A percentile compares a stretch with the other conserved stretches of the same genome.
phyloP scores from a whole-genome alignment of 1,140 invertebrate genomes.

The Uloborus diversus region DNA sequence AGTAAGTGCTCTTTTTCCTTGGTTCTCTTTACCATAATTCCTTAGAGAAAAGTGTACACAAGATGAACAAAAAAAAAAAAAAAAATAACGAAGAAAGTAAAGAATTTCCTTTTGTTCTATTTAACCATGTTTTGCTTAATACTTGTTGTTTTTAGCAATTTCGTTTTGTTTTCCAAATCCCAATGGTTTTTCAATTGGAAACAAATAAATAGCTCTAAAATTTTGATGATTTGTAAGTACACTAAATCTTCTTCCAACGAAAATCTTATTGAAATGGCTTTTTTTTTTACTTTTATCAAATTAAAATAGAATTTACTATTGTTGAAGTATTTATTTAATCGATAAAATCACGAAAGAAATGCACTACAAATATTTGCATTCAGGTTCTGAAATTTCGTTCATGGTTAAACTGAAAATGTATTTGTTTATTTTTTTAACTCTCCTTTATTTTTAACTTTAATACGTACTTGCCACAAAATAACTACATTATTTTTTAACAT shows the following conservation, averaged over 20 bases:
- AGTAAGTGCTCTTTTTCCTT: constrained; percentile 32
- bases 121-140: not conserved
- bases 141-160: constrained; percentile 15
- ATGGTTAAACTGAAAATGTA: too few relatives aligned
- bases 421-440: too few relatives aligned
- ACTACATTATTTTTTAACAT: too few relatives aligned
- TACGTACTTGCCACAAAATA: too few relatives aligned
- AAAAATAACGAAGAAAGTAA: not conserved
- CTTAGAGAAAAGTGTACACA: constrained; percentile 5
- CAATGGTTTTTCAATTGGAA: not conserved
- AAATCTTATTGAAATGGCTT: not conserved
- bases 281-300: not conserved
- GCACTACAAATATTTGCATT: not conserved
- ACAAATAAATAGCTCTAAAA: constrained; percentile 10
- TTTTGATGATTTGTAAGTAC: not conserved
- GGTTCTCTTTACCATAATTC: constrained; percentile 27
- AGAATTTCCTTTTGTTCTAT: not conserved
- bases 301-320: too few relatives aligned
- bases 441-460: too few relatives aligned
- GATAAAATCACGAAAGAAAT: not conserved
- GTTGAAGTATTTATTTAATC: too few relatives aligned
- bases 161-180: constrained; percentile 10
- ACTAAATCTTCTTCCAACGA: not conserved
- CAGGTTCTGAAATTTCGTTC: too few relatives aligned
- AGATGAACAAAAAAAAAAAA: not conserved